Conservation (phyloP, 2,797 vertebrate genomes). For the Oreortyx pictus region DNA sequence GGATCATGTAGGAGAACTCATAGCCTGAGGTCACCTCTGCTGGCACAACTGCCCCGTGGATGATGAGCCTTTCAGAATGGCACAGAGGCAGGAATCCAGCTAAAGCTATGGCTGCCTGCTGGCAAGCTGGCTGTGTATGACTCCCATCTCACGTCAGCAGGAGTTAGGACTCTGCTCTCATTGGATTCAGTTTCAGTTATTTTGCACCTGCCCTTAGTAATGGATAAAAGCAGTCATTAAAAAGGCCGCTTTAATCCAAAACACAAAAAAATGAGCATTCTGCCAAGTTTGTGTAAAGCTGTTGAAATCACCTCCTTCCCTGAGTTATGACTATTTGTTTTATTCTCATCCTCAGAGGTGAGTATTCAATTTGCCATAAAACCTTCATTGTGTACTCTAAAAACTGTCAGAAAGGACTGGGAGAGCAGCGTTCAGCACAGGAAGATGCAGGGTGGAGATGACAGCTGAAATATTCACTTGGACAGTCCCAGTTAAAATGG, state of each 20-base stretch:
- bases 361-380: background rate
- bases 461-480: background rate
- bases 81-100: background rate
- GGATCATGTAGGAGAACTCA: background rate
- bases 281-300: background rate
- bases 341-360: background rate
- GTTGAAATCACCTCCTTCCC: background rate
- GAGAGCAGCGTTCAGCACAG: too few species aligned
- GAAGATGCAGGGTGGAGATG: background rate
- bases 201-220: background rate
- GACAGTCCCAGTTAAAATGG: background rate
- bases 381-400: background rate
- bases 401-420: background rate
- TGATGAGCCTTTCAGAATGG: background rate
- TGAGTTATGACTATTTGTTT: background rate
- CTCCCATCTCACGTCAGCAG: background rate
- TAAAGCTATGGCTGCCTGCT: background rate
- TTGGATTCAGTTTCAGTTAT: background rate
- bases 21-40: background rate
- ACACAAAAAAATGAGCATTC: background rate
- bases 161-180: background rate
- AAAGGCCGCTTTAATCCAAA: background rate
- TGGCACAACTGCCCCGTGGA: background rate
- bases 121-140: background rate
- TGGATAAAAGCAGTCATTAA: background rate